Conservation (phyloP, 2,888 invertebrate species). For the Polia nebulosa region DNA sequence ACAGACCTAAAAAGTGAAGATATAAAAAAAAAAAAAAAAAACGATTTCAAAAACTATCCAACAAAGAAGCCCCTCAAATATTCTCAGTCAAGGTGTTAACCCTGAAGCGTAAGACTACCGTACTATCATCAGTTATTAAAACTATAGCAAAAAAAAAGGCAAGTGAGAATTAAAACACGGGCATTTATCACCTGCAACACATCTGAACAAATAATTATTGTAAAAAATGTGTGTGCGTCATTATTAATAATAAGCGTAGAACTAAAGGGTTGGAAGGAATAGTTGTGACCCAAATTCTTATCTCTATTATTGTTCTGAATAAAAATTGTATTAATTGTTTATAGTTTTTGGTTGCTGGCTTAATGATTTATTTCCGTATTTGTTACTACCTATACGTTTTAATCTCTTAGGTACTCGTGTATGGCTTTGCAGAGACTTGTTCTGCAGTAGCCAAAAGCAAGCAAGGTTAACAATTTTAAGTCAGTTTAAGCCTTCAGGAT, state of each 20-base stretch:
- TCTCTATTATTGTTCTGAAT: background rate
- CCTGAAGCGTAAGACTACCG: slow-evolving; percentile 15
- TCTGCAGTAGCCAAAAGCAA: too few species aligned
- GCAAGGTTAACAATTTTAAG: too few species aligned
- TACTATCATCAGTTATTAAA: slow-evolving; percentile 32
- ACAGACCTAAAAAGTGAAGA: too few species aligned
- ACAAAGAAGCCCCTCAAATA: background rate
- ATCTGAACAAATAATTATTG: slow-evolving; percentile 55
- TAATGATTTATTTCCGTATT: too few species aligned
- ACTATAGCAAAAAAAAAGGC: slow-evolving; percentile 29
- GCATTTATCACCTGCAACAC: slow-evolving; percentile 52
- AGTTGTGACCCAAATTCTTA: slow-evolving; percentile 7
- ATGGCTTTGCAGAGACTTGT: too few species aligned
- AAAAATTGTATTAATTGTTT: too few species aligned
- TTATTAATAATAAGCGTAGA: slow-evolving; percentile 25
- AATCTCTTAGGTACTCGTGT: too few species aligned
- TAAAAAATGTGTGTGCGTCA: slow-evolving; percentile 26
- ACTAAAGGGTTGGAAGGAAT: slow-evolving; percentile 6
- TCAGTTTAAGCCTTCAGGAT: too few species aligned
- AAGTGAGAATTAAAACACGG: slow-evolving; percentile 28
- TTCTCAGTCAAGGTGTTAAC: slow-evolving; percentile 34
- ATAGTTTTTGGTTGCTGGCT: too few species aligned
- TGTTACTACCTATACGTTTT: too few species aligned
- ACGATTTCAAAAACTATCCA: background rate
- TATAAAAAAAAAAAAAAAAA: background rate